Conservation (phyloP, 2,113 vertebrate species). For the Chloropsis hardwickii region DNA sequence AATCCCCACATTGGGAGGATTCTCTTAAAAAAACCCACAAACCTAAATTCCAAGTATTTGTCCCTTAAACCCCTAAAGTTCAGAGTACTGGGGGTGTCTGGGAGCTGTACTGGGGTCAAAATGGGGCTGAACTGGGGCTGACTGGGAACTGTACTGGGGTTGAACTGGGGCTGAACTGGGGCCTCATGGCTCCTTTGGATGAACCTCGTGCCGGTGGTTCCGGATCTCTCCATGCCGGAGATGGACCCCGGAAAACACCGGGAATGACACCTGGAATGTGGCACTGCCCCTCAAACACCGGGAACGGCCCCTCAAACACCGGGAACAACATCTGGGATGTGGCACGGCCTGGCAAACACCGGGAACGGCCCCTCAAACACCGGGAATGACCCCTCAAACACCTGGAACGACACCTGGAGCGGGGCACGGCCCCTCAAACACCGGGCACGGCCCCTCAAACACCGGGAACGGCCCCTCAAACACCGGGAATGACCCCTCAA, state of each 20-base stretch:
- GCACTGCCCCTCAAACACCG: neutral
- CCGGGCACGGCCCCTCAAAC: neutral
- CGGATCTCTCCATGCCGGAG: fast-evolving
- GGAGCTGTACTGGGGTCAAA: no score
- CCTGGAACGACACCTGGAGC: fast-evolving
- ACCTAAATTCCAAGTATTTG: fast-evolving
- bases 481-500: neutral
- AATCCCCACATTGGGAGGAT: fast-evolving
- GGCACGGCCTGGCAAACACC: neutral
- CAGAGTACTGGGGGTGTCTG: neutral
- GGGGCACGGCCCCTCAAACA: neutral
- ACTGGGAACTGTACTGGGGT: no score
- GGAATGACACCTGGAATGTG: fast-evolving
- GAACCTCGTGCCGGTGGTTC: fast-evolving
- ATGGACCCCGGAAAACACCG: fast-evolving
- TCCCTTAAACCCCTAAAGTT: neutral
- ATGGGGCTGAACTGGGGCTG: fast-evolving
- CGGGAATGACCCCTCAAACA: no score
- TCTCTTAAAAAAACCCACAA: neutral
- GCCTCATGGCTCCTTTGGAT: neutral
- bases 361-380: neutral
- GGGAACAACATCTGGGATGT: fast-evolving
- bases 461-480: fast-evolving
- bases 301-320: neutral
- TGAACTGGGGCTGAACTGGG: neutral